phyloP scores from a whole-genome alignment of 2,797 vertebrate species.

The Dermochelys coriacea region DNA sequence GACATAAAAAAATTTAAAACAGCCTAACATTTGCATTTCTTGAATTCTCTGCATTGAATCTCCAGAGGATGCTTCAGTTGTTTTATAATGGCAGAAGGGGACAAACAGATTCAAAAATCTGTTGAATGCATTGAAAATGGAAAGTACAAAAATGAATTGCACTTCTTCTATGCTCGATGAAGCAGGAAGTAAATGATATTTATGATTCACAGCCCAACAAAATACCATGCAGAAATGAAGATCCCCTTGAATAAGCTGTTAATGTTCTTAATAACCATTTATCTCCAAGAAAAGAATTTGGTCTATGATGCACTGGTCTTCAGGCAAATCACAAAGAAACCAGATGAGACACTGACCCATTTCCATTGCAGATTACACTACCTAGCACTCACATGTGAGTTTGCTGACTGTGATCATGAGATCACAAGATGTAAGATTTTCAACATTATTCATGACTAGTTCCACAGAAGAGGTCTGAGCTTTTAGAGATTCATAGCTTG shows the following conservation, averaged over 20 bases:
- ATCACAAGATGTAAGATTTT: background rate
- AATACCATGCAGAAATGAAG: background rate
- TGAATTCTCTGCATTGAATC: background rate
- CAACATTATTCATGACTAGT: background rate
- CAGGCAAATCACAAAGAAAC: background rate
- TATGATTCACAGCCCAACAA: background rate
- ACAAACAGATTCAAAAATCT: background rate
- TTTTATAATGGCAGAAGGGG: background rate
- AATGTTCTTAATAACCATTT: background rate
- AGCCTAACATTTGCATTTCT: background rate
- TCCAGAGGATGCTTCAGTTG: background rate
- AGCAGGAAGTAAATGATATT: background rate
- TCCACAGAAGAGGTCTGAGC: background rate
- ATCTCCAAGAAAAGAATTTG: background rate
- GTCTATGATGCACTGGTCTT: background rate
- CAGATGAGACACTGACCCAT: background rate
- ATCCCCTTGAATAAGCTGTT: background rate
- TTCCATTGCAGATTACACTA: background rate
- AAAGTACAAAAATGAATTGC: background rate
- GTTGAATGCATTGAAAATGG: fast-evolving
- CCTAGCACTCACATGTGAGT: background rate
- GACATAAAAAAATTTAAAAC: background rate
- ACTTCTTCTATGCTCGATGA: background rate
- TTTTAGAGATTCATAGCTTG: background rate
- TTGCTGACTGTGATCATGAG: background rate